A percentile compares a stretch with the other conserved stretches of the same genome.
These are phyloP conservation scores for Epsilonema sp. DNA, from an alignment of 2,888 invertebrate genomes.

Conservation along the genomic window DNA sequence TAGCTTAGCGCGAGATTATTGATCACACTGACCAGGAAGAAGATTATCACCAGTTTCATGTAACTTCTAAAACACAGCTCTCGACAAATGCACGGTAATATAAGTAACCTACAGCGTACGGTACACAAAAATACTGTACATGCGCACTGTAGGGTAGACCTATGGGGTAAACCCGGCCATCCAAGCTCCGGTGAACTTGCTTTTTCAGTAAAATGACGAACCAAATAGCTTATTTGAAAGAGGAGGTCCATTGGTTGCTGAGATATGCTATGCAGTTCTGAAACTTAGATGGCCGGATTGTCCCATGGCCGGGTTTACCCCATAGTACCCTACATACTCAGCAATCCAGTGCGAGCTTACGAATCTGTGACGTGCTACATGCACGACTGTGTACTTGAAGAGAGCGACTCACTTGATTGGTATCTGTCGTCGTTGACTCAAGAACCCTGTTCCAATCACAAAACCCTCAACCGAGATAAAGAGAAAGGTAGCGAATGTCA, in stretches of 20 bases:
- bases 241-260: background rate
- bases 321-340: no score
- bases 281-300: no score
- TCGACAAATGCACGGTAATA: no score
- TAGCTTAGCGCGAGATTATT: conserved; percentile 81
- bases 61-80: conserved; percentile 50
- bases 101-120: no score
- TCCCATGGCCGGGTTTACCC: no score
- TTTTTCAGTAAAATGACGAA: background rate
- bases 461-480: conserved; percentile 77
- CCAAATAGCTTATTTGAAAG: no score
- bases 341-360: no score
- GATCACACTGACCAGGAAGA: conserved; percentile 70
- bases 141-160: no score
- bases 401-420: conserved; percentile 40
- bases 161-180: no score
- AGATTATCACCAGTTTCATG: conserved; percentile 57
- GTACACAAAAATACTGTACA: no score
- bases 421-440: conserved; percentile 46
- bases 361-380: no score
- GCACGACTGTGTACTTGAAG: no score
- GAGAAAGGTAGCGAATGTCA: conserved; percentile 82
- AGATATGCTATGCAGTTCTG: background rate
- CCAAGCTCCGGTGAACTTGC: background rate
- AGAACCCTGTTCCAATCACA: conserved; percentile 53